Base-by-base conservation (phyloP, 1,140 invertebrate species). In the Orchestia grillus region DNA sequence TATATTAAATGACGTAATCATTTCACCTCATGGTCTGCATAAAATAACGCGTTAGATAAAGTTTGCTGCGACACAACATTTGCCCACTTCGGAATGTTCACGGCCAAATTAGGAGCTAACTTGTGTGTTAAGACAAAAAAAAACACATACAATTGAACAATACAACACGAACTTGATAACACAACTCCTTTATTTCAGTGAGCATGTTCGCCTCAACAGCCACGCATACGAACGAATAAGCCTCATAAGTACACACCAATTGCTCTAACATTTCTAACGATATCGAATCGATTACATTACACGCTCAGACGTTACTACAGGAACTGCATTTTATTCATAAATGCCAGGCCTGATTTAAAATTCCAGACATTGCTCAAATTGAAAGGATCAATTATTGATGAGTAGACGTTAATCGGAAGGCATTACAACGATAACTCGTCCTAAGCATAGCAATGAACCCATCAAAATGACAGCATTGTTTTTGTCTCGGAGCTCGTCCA, bases 361-460 rank as follows among this genome's bases (percentile, higher is more conserved):
- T 19, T 19, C 11, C 1, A 23, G 28, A 23, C 28, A 77, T 28
- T 77, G 3, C 28, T 77, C 28, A 8, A 28, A 8, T 77, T 77
- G 11, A 36, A 77, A 77, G 62, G 62, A 77, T 77, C 36, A 15
- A 77, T 77, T n/a, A 95, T 95, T 53, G 45, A 95, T 95, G 57
- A 44, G 57, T 41, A 11, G 40, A 95, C 44, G 57, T 44, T n/a
- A n/a, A n/a, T n/a, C n/a, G 36, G 57, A 42, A 95, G 40, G 57
- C 15, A 95, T 95, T 53, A 41, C 36, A 6, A 95, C n/a, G n/a
- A n/a, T 11, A 95, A 16, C 42, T n/a, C 57, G 57, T 44, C 45
- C 44, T 92, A 41, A 94, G 44, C 44, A 94, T 94, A 94, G 40
- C 47, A 94, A 94, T 94, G 47, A 94, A 41, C 23, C 47, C 44